These are phyloP conservation scores for Pseudomugil tenellus DNA, from an alignment of 2,797 vertebrate genomes.

Conservation along the genomic window DNA sequence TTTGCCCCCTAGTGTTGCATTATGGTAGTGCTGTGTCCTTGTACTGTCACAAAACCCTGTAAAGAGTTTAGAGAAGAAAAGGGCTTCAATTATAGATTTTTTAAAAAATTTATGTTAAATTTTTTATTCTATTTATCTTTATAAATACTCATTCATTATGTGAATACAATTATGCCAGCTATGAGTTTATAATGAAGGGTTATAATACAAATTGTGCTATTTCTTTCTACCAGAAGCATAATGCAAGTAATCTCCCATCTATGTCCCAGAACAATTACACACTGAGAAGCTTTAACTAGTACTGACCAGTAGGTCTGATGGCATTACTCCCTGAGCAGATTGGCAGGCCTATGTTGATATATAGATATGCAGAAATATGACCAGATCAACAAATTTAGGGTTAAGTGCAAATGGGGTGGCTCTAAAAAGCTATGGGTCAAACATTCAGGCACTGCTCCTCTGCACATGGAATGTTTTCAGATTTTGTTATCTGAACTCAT, in stretches of 20 bases:
- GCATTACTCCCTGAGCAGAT: constrained; percentile 13
- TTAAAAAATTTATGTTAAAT: not conserved
- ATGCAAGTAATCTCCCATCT: constrained; percentile 16
- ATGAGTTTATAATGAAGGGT: not conserved
- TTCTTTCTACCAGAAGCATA: not conserved
- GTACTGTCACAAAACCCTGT: not conserved
- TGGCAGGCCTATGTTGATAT: not conserved
- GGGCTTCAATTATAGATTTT: no score
- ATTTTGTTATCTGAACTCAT: not conserved
- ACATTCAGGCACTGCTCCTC: not conserved
- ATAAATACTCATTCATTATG: not conserved
- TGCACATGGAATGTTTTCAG: not conserved
- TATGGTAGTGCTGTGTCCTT: not conserved
- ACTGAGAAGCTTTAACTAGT: constrained; percentile 18
- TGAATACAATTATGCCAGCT: not conserved
- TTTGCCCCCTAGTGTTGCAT: constrained; percentile 61
- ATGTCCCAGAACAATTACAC: constrained; percentile 15
- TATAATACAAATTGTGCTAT: not conserved
- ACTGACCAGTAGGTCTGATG: constrained; percentile 23
- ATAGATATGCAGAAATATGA: constrained; percentile 17
- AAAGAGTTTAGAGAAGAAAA: not conserved
- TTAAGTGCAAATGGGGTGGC: no score
- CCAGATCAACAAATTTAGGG: not conserved
- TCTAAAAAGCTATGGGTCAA: not conserved
- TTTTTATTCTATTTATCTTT: not conserved